phyloP scores from a whole-genome alignment of 2,797 vertebrate genomes.

The Cercopithecus neglectus region DNA sequence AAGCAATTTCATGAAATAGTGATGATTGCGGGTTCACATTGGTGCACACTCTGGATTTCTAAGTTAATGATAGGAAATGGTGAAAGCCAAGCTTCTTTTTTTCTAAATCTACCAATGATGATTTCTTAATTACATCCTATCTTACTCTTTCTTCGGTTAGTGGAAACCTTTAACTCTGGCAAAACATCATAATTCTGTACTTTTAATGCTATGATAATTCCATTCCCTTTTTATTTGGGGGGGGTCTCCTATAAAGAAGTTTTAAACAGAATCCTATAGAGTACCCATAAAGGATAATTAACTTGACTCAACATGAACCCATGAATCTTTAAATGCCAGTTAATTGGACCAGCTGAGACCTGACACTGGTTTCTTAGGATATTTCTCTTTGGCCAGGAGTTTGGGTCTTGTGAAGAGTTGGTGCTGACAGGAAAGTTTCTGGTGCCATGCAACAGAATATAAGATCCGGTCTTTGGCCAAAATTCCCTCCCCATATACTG shows the following conservation, averaged over 20 bases:
- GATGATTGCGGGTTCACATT: not conserved
- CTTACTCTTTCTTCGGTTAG: not conserved
- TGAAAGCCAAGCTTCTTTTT: not conserved
- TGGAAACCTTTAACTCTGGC: not conserved
- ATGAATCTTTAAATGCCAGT: not conserved
- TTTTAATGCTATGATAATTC: not conserved
- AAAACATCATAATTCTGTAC: not conserved
- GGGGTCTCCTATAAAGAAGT: not conserved
- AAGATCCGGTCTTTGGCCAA: not conserved
- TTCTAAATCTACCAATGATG: not conserved
- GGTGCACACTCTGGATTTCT: not conserved
- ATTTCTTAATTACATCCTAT: not conserved
- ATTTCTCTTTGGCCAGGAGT: not conserved
- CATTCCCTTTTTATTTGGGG: not conserved
- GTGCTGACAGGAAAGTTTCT: not conserved
- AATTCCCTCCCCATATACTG: not conserved
- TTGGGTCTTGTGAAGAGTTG: not conserved
- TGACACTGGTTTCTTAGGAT: not conserved
- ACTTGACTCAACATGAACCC: not conserved
- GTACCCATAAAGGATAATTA: not conserved
- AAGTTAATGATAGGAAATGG: not conserved
- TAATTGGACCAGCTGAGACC: not conserved
- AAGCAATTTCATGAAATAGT: not conserved
- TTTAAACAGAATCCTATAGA: not conserved
- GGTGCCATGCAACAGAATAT: not conserved